Conservation (phyloP, 2,113 vertebrate species). For the Phyllostomus discolor region DNA sequence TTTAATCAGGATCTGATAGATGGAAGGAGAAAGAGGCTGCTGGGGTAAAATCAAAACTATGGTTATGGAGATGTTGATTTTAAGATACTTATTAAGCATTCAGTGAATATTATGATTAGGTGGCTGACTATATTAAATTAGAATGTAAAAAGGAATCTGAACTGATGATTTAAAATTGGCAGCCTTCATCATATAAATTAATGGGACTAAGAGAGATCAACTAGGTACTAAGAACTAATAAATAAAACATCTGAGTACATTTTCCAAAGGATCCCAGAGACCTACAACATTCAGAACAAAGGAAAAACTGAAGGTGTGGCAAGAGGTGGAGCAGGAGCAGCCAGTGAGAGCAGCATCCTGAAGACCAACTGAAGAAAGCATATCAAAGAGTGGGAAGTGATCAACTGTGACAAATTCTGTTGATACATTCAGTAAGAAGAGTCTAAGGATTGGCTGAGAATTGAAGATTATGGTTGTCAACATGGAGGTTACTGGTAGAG, state of each 20-base stretch:
- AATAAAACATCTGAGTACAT: background rate
- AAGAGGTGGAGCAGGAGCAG: background rate
- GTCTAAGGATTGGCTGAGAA: background rate
- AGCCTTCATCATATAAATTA: background rate
- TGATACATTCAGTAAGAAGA: background rate
- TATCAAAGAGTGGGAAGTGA: background rate
- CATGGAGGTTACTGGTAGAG: background rate
- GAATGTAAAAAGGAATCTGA: background rate
- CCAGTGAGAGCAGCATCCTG: background rate
- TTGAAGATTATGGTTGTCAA: background rate
- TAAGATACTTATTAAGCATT: background rate
- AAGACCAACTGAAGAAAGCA: background rate
- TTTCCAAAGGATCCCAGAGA: background rate
- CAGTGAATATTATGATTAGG: background rate
- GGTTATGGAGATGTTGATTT: background rate
- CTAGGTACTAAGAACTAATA: background rate
- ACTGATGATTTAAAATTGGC: background rate
- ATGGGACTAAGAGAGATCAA: background rate
- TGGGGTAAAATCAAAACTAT: background rate
- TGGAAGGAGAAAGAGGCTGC: background rate
- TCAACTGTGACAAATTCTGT: background rate
- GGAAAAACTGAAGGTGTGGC: background rate
- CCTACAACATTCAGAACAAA: background rate
- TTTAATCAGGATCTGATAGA: background rate
- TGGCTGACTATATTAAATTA: background rate